These are phyloP conservation scores for Oreotragus oreotragus DNA, from an alignment of 2,113 vertebrate genomes.

Conservation along the genomic window DNA sequence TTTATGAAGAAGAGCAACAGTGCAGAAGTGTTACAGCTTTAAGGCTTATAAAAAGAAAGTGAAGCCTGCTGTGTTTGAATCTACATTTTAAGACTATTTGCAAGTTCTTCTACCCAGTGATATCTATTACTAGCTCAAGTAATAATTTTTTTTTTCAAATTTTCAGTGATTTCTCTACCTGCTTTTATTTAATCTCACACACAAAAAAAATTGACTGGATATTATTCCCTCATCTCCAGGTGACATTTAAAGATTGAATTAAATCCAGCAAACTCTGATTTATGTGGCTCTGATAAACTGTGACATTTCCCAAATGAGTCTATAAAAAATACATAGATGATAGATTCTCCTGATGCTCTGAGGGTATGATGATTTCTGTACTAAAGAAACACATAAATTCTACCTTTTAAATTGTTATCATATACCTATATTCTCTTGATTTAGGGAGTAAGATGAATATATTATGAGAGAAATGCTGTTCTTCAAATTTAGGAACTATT, in stretches of 20 bases:
- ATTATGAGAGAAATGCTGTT: neutral
- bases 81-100: neutral
- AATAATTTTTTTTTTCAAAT: constrained; percentile 8
- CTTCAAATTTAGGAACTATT: neutral
- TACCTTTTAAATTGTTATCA: neutral
- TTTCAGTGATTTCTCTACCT: neutral
- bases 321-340: constrained; percentile 51
- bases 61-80: neutral
- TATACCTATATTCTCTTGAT: neutral
- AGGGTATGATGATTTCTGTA: neutral
- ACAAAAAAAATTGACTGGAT: neutral
- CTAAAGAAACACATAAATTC: constrained; percentile 22
- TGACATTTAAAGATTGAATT: constrained; percentile 55
- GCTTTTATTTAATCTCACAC: constrained; percentile 35
- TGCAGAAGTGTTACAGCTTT: neutral
- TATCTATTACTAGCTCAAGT: neutral
- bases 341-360: neutral
- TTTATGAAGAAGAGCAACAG: neutral
- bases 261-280: constrained; percentile 40
- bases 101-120: neutral
- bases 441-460: neutral
- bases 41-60: neutral
- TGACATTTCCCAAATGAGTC: constrained; percentile 65
- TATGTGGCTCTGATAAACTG: constrained; percentile 46
- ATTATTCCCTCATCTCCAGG: neutral